Evolutionary conservation across 23 tunicate genomes (phyloP).

Genomic region (Oikopleura vanhoeffeni): DNA sequence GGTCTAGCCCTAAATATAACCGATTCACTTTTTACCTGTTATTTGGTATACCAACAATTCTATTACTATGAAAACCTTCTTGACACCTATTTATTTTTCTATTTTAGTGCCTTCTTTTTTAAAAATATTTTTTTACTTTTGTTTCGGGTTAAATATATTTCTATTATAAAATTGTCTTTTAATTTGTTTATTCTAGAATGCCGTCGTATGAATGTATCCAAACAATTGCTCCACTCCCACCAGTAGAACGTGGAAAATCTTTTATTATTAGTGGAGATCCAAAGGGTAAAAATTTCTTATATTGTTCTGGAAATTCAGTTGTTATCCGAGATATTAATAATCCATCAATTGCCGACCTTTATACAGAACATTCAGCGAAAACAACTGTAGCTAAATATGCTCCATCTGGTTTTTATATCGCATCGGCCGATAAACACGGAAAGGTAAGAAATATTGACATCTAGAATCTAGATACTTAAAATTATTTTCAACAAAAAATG

Average conservation of each 20-base stretch:
- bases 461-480: too few species aligned
- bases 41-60: too few species aligned
- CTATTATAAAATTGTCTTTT: not conserved
- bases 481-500: too few species aligned
- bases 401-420: constrained; percentile 46
- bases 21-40: too few species aligned
- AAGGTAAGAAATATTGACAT: constrained; percentile 40
- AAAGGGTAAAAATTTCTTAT: constrained; percentile 43
- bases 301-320: constrained; percentile 36
- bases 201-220: not conserved
- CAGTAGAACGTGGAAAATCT: constrained; percentile 29
- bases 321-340: constrained; percentile 56
- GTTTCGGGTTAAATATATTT: not conserved
- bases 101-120: not conserved
- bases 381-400: constrained; percentile 55
- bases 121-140: not conserved
- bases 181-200: not conserved
- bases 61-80: too few species aligned
- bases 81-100: not conserved
- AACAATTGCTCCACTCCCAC: constrained; percentile 39
- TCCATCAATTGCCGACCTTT: constrained; percentile 21
- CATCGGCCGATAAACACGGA: constrained; percentile 52
- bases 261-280: constrained; percentile 48
- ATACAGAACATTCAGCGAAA: constrained; percentile 28
- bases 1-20: too few species aligned